phyloP scores from a whole-genome alignment of 2,797 vertebrate genomes.

The Danionella dracula region DNA sequence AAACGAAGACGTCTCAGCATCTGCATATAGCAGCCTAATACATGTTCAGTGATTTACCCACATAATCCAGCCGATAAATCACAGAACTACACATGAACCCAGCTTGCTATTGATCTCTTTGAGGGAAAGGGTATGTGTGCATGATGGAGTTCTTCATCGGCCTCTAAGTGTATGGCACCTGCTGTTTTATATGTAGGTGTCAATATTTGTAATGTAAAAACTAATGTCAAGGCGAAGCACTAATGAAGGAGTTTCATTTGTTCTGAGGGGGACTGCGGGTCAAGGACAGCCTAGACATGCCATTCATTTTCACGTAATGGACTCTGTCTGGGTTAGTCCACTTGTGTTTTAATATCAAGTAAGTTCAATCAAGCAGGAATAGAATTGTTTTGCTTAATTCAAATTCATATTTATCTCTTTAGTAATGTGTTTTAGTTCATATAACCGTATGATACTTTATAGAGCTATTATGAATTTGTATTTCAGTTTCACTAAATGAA shows the following conservation, averaged over 20 bases:
- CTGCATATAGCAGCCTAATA: slow-evolving; percentile 66
- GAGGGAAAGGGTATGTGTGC: slow-evolving; percentile 52
- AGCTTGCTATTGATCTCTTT: slow-evolving; percentile 63
- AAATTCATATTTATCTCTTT: not conserved
- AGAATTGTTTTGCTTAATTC: too few relatives aligned
- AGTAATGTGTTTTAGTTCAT: too few relatives aligned
- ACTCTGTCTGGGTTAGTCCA: not conserved
- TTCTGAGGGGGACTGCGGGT: not conserved
- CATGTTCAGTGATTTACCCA: slow-evolving; percentile 68
- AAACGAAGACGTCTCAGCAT: slow-evolving; percentile 76
- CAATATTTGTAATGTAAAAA: slow-evolving; percentile 27
- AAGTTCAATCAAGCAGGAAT: not conserved
- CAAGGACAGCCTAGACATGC: slow-evolving; percentile 21
- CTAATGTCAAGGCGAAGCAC: slow-evolving; percentile 3
- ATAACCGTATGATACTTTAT: too few relatives aligned
- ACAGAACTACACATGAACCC: slow-evolving; percentile 56
- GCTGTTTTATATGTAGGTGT: slow-evolving; percentile 12
- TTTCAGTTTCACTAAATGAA: not conserved
- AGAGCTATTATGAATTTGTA: too few relatives aligned
- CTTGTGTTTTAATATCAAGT: not conserved
- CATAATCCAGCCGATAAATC: slow-evolving; percentile 71
- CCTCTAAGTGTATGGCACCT: slow-evolving; percentile 12
- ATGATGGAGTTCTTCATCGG: not conserved
- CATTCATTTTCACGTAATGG: not conserved
- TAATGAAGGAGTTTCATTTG: slow-evolving; percentile 4